Evolutionary conservation across 2,888 invertebrate genomes (phyloP).

Genomic region (Apeira syringaria): DNA sequence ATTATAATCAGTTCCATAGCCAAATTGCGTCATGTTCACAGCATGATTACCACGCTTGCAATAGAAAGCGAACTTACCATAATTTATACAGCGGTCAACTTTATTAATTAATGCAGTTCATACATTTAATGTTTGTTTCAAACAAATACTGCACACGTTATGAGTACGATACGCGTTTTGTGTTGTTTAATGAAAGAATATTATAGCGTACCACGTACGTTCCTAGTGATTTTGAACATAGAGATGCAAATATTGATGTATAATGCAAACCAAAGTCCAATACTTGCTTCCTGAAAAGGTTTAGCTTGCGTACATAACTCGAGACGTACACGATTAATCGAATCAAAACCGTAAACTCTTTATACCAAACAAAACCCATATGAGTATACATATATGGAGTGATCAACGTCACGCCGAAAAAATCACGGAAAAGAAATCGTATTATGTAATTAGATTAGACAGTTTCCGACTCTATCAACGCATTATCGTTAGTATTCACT

Average conservation of each 20-base stretch:
- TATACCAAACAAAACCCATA: too few species aligned
- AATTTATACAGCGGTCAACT: background rate
- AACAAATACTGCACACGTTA: background rate
- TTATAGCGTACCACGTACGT: too few species aligned
- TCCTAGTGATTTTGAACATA: too few species aligned
- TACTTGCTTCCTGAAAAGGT: too few species aligned
- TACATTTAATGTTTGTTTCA: background rate
- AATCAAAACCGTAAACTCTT: too few species aligned
- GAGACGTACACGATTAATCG: too few species aligned
- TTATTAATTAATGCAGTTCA: background rate
- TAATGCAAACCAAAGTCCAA: too few species aligned
- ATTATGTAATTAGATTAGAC: constrained; percentile 13
- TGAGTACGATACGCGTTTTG: too few species aligned
- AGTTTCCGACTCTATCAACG: constrained; percentile 9
- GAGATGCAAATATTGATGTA: too few species aligned
- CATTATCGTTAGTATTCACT: constrained; percentile 6
- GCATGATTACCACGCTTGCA: background rate
- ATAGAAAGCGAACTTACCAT: background rate
- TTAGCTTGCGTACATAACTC: too few species aligned
- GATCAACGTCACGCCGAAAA: constrained; percentile 4
- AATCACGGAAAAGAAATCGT: constrained; percentile 11
- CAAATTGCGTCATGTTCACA: background rate
- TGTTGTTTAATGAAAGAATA: too few species aligned
- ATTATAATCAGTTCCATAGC: background rate
- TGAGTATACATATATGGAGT: too few species aligned